Percentiles rank a stretch among this genome's conserved stretches.
phyloP scores from a whole-genome alignment of 2,113 vertebrate species.

The Melanostigma gelatinosum region DNA sequence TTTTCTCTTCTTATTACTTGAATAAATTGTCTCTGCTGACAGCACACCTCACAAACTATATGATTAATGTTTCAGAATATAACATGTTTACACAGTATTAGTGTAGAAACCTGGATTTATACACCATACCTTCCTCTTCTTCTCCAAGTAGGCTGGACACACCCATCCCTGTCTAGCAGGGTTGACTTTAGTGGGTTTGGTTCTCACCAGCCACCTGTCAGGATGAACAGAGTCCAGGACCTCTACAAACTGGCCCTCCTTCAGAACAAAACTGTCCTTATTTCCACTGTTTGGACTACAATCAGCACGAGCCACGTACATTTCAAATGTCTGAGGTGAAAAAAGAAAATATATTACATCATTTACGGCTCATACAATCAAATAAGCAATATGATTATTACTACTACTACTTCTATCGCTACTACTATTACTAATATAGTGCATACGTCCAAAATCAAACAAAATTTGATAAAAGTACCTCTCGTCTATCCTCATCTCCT shows the following conservation, averaged over 20 bases:
- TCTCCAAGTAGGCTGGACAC: constrained; percentile 95
- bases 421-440: neutral
- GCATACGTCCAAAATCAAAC: neutral
- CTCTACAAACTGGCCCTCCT: constrained; percentile 96
- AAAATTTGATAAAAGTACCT: constrained; percentile 60
- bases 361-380: neutral
- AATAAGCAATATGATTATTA: neutral
- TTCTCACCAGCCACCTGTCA: constrained; percentile 94
- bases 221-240: constrained; percentile 95
- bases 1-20: neutral
- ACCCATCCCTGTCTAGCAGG: constrained; percentile 96
- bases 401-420: neutral
- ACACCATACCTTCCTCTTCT: constrained; percentile 89
- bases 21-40: neutral
- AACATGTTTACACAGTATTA: neutral
- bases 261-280: constrained; percentile 89
- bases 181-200: constrained; percentile 94
- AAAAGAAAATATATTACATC: neutral
- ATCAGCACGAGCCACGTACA: constrained; percentile 93
- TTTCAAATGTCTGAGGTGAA: constrained; percentile 90
- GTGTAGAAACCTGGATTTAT: neutral
- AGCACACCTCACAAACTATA: neutral
- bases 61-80: neutral
- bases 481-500: constrained; percentile 75
- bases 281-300: constrained; percentile 86